A percentile compares a stretch with the other conserved stretches of the same genome.
Evolutionary conservation across 2,797 vertebrate genomes (phyloP).

Genomic region (Macropodus opercularis): DNA sequence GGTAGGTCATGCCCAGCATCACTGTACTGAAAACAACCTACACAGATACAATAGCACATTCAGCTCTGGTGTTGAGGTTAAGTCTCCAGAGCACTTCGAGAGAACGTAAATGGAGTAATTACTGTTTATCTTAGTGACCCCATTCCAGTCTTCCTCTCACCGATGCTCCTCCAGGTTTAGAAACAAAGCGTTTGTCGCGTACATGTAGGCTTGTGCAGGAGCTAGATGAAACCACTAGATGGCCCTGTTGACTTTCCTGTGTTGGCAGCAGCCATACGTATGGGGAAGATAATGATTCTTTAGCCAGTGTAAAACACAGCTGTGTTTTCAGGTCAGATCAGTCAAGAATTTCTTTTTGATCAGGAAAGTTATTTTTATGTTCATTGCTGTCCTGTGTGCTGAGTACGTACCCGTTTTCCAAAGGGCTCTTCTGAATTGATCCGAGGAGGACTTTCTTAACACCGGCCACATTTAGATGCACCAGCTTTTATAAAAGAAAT

Average conservation of each 20-base stretch:
- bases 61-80: neutral
- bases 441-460: too few species aligned
- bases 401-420: too few species aligned
- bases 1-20: conserved; percentile 48
- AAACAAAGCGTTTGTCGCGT: conserved; percentile 21
- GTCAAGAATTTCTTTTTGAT: too few species aligned
- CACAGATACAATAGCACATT: neutral
- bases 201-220: conserved; percentile 22
- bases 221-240: conserved; percentile 71
- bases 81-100: conserved; percentile 12
- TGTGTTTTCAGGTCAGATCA: too few species aligned
- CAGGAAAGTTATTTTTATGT: too few species aligned
- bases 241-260: conserved; percentile 65
- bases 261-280: neutral
- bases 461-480: conserved; percentile 55
- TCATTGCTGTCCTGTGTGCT: too few species aligned
- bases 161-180: conserved; percentile 38
- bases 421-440: too few species aligned
- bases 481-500: conserved; percentile 60
- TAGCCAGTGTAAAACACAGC: too few species aligned
- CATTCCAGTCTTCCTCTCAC: conserved; percentile 13
- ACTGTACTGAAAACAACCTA: neutral
- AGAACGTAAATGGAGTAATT: conserved; percentile 32
- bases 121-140: conserved; percentile 35
- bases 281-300: too few species aligned